Conservation (phyloP, 2,888 invertebrate genomes). For the Lagria hirta region DNA sequence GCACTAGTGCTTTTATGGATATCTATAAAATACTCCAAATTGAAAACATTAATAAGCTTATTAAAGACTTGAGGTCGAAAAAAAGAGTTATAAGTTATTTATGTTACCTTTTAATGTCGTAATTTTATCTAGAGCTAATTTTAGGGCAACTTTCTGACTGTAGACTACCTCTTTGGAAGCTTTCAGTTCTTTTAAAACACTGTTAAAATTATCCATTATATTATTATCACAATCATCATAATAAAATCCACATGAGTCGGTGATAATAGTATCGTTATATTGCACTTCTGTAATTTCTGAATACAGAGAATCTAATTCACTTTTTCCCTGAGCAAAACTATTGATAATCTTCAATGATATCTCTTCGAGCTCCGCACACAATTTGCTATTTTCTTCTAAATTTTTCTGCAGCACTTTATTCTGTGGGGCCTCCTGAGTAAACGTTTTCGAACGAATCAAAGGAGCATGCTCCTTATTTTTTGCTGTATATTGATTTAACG, state of each 20-base stretch:
- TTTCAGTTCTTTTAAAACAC: conserved; percentile 64
- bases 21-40: too few species aligned
- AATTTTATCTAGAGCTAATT: conserved; percentile 52
- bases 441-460: conserved; percentile 64
- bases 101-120: conserved; percentile 54
- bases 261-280: conserved; percentile 58
- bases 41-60: too few species aligned
- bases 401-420: conserved; percentile 58
- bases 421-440: conserved; percentile 67
- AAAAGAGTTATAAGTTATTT: too few species aligned
- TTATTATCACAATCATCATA: conserved; percentile 62
- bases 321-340: conserved; percentile 69
- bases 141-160: conserved; percentile 60
- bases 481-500: conserved; percentile 54
- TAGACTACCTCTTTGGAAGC: conserved; percentile 58
- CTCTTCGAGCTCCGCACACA: conserved; percentile 73
- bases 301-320: conserved; percentile 68
- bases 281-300: conserved; percentile 68
- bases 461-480: conserved; percentile 48
- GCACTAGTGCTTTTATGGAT: too few species aligned
- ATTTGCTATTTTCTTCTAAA: conserved; percentile 54
- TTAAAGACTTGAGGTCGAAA: conserved; percentile 10
- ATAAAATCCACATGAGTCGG: conserved; percentile 65
- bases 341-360: conserved; percentile 72
- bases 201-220: conserved; percentile 65